phyloP scores from a whole-genome alignment of 2,797 vertebrate species.

The Halcyon chelicuti region DNA sequence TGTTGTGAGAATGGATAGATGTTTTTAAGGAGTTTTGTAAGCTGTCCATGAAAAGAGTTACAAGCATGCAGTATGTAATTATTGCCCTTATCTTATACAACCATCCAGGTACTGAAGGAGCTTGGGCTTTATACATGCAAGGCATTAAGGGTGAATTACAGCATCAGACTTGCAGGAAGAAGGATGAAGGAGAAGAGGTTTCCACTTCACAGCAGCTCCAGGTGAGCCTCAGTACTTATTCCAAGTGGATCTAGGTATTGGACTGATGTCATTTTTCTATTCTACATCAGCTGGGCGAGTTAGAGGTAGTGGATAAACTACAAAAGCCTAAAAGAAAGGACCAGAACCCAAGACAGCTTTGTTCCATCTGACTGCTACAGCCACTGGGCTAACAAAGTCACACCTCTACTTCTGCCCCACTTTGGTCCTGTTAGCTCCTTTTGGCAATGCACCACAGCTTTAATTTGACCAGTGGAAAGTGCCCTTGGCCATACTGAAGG shows the following conservation, averaged over 20 bases:
- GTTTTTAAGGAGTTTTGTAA: constrained; percentile 49
- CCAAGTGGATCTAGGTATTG: not conserved
- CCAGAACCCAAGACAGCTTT: not conserved
- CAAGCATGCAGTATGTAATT: not conserved
- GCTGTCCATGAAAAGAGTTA: not conserved
- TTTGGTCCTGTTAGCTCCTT: not conserved
- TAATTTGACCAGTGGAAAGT: not conserved
- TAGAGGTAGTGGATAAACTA: not conserved
- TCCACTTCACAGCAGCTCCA: not conserved
- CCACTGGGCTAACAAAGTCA: not conserved
- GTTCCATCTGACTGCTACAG: not conserved
- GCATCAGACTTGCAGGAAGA: not conserved
- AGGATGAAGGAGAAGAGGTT: not conserved
- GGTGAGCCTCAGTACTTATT: not conserved
- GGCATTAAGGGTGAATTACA: not conserved
- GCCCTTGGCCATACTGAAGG: not conserved
- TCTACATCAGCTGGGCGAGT: not conserved
- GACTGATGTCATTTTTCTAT: not conserved
- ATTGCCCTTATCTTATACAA: constrained; percentile 33
- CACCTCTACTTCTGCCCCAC: not conserved
- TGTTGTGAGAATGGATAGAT: constrained; percentile 11
- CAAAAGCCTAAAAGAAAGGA: not conserved
- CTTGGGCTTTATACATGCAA: not conserved
- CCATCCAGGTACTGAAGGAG: not conserved
- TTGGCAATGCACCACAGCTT: not conserved